Base-by-base conservation (phyloP, 2,888 invertebrate species). In the Drosophila siamana region DNA sequence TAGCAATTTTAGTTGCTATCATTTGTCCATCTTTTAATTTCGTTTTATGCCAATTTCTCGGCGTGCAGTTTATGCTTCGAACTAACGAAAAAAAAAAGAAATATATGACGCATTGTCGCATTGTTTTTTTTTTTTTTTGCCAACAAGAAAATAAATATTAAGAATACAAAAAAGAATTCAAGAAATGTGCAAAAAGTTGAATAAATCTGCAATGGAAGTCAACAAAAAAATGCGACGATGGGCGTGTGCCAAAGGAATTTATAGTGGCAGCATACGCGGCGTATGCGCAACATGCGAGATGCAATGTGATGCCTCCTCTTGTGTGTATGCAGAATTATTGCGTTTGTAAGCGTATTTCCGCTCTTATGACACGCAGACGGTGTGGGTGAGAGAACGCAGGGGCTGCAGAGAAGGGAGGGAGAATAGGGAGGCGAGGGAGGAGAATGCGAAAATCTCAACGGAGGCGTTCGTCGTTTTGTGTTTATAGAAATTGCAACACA, bases 321-420 rank as follows among this genome's bases (percentile, higher is more conserved):
- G 50, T 43, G 38, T 47, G 69, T 41, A 67, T 70, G 75, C 59
- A 76, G 69, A 80, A 80, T 72, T 79, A 78, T 78, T 69, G 72
- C 78, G 63, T 76, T 76, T 76, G 78, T 78, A 80, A 80, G 80
- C 76, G 69, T 72, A 78, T 72, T 80, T 80, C 66, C 72, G 72
- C 43, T 72, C 69, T 69, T 78, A 78, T 79, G 77, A 79, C 77
- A 77, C 30, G 47, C 62, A 56, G 60, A 55, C 75, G 16, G 36
- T 7, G 22, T 19, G 41, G 30, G 26, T 4, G 24, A n/a, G 0
- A 13, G 9, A 2, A 9, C 6, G 19, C 4, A 1, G 28, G 7
- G 5, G n/a, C n/a, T n/a, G n/a, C n/a, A n/a, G n/a, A n/a, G n/a
- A n/a, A n/a, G n/a, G n/a, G n/a, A n/a, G n/a, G n/a, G n/a, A n/a